These are phyloP conservation scores for Coreoperca whiteheadi DNA, from an alignment of 2,113 vertebrate species.

Conservation along the genomic window DNA sequence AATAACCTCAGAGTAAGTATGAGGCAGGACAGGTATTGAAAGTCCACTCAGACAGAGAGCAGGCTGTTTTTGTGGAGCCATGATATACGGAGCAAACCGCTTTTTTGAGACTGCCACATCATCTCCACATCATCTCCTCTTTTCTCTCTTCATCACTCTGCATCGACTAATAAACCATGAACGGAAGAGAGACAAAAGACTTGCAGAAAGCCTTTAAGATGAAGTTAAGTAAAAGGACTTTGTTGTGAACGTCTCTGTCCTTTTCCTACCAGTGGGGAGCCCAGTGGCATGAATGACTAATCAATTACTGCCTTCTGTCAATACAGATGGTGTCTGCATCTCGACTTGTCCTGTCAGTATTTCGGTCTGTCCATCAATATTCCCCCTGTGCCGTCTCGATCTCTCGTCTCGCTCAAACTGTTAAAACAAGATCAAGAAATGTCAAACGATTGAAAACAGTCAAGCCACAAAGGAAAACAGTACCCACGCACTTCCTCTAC, in stretches of 20 bases:
- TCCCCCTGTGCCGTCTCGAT: conserved; percentile 42
- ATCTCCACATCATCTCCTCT: conserved; percentile 15
- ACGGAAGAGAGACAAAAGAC: conserved; percentile 42
- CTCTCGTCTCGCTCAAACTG: conserved; percentile 40
- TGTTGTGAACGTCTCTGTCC: conserved; percentile 59
- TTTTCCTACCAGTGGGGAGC: conserved; percentile 65
- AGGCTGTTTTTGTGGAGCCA: conserved; percentile 29
- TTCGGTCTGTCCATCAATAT: conserved; percentile 72
- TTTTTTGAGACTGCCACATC: conserved; percentile 35
- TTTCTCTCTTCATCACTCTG: conserved; percentile 14
- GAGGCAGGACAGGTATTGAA: not conserved
- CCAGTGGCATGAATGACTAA: conserved; percentile 62
- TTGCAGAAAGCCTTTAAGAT: conserved; percentile 27
- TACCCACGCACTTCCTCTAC: not conserved
- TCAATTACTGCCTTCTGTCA: conserved; percentile 73
- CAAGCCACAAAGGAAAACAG: conserved; percentile 25
- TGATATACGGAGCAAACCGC: conserved; percentile 18
- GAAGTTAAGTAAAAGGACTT: conserved; percentile 60
- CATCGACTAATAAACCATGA: conserved; percentile 45
- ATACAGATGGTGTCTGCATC: conserved; percentile 71
- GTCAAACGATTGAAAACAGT: conserved; percentile 59
- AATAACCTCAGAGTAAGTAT: conserved; percentile 1
- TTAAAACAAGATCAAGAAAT: conserved; percentile 68
- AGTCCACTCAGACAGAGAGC: conserved; percentile 6
- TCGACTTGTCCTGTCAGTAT: conserved; percentile 59